Evolutionary conservation across 1,140 invertebrate genomes (phyloP).

Genomic region (Parapsyche elsis): DNA sequence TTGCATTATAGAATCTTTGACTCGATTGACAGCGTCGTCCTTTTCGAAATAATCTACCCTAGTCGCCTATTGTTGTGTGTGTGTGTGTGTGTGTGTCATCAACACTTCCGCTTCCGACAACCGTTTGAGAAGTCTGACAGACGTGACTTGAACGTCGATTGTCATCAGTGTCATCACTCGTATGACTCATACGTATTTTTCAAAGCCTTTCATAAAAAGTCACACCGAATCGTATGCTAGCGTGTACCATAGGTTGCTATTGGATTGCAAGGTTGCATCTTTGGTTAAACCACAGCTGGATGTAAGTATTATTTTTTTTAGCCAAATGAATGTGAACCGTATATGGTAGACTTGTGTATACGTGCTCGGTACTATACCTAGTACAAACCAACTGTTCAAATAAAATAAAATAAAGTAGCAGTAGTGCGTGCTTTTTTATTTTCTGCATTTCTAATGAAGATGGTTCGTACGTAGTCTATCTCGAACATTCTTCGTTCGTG

Average conservation of each 20-base stretch:
- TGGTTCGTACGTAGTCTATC: not conserved
- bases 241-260: not conserved
- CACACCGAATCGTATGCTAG: too few species aligned
- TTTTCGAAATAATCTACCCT: not conserved
- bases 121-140: not conserved
- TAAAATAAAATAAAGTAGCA: slow-evolving; percentile 12
- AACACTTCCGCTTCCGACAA: slow-evolving; percentile 35
- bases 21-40: slow-evolving; percentile 1
- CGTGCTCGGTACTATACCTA: not conserved
- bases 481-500: too few species aligned
- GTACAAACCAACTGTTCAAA: slow-evolving; percentile 36
- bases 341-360: not conserved
- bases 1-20: too few species aligned
- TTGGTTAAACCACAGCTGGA: not conserved
- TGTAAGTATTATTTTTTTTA: not conserved
- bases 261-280: not conserved
- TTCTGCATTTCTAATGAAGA: slow-evolving; percentile 21
- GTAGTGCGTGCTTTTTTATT: not conserved
- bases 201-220: not conserved
- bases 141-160: slow-evolving; percentile 34
- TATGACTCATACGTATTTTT: slow-evolving; percentile 1
- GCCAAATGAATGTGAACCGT: not conserved
- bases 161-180: not conserved
- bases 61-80: not conserved
- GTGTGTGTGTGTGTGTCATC: slow-evolving; percentile 2